These are phyloP conservation scores for Lepus europaeus DNA, from an alignment of 2,113 vertebrate species.

Conservation along the genomic window DNA sequence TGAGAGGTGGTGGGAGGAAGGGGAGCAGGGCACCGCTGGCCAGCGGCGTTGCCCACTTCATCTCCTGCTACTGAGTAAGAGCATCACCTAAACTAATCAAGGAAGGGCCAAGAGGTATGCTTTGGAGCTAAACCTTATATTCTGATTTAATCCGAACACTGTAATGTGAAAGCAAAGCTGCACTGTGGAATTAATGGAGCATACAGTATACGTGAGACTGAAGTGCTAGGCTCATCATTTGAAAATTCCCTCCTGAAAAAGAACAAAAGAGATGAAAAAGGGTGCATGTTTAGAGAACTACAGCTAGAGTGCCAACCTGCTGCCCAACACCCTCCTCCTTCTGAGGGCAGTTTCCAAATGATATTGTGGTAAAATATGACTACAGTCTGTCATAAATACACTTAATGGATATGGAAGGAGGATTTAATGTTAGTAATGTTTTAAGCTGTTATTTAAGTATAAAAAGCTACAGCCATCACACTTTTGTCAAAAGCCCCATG, in stretches of 20 bases:
- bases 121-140: conserved; percentile 75
- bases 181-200: conserved; percentile 61
- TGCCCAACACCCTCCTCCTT: not conserved
- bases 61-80: conserved; percentile 60
- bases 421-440: not conserved
- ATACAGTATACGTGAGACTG: not conserved
- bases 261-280: conserved; percentile 45
- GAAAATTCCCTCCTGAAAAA: conserved; percentile 50
- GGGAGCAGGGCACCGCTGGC: conserved; percentile 28
- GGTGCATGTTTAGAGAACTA: not conserved
- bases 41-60: conserved; percentile 66
- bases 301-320: not conserved
- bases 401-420: not conserved
- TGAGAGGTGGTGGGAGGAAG: conserved; percentile 48
- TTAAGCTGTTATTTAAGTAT: not conserved
- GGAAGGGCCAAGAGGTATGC: conserved; percentile 68
- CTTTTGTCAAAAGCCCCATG: conserved; percentile 58
- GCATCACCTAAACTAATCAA: conserved; percentile 72
- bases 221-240: not conserved
- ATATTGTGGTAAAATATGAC: not conserved
- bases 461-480: conserved; percentile 45
- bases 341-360: not conserved
- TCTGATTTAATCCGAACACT: conserved; percentile 78
- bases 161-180: conserved; percentile 68
- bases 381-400: not conserved